Conservation (phyloP, 64 coral and sea anemone species). For the Orbicella faveolata region DNA sequence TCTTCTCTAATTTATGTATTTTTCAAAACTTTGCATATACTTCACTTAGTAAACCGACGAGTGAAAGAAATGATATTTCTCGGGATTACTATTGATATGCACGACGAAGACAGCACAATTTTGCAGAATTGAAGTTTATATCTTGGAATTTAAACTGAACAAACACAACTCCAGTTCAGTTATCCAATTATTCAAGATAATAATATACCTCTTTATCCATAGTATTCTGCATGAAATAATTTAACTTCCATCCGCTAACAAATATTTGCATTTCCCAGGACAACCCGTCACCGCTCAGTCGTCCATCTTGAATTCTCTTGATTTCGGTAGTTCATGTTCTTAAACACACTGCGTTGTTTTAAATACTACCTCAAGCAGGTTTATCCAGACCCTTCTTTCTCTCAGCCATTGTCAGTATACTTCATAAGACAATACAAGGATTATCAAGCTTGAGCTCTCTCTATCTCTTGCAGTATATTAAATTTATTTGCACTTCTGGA, state of each 20-base stretch:
- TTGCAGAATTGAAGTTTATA: too few species aligned
- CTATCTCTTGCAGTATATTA: background rate
- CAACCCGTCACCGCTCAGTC: background rate
- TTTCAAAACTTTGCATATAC: background rate
- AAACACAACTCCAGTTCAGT: background rate
- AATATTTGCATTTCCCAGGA: conserved; percentile 4
- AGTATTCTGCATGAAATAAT: conserved; percentile 8
- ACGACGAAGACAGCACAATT: too few species aligned
- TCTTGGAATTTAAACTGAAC: too few species aligned
- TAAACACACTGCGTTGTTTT: background rate
- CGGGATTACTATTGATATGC: too few species aligned
- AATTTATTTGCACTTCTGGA: background rate
- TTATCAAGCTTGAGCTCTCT: background rate
- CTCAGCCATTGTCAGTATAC: background rate
- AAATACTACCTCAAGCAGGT: background rate
- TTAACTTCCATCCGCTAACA: background rate
- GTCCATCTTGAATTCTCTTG: conserved; percentile 2
- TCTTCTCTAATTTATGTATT: background rate
- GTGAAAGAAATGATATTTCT: background rate
- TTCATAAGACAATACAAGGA: background rate
- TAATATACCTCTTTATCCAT: background rate
- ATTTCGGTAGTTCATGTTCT: background rate
- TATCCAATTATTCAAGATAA: background rate
- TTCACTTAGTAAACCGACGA: background rate
- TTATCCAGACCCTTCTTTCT: background rate